Evolutionary conservation across 2,888 invertebrate genomes (phyloP).

Genomic region (Sarcophaga subvicina): DNA sequence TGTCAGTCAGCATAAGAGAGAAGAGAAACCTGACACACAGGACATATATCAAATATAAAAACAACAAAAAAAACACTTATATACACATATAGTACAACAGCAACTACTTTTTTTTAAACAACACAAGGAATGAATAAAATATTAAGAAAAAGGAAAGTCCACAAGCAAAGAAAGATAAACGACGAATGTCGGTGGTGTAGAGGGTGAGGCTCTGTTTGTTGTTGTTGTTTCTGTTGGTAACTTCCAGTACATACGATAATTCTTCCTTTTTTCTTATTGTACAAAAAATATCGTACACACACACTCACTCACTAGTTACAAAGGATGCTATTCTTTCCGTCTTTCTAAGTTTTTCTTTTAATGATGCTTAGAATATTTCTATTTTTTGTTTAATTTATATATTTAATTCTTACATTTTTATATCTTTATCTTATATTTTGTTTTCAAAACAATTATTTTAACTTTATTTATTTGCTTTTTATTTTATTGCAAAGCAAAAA

Average conservation of each 20-base stretch:
- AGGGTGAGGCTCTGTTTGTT: conserved; percentile 49
- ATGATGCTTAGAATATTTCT: neutral
- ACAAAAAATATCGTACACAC: conserved; percentile 27
- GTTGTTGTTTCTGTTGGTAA: conserved; percentile 23
- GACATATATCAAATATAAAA: conserved; percentile 33
- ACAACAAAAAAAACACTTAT: conserved; percentile 21
- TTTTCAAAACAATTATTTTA: neutral
- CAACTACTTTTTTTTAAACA: neutral
- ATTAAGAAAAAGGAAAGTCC: conserved; percentile 17
- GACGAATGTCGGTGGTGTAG: conserved; percentile 1
- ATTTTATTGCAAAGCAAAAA: conserved; percentile 26
- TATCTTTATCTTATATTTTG: neutral
- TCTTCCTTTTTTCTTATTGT: neutral
- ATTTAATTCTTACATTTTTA: neutral
- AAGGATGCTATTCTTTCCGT: conserved; percentile 53
- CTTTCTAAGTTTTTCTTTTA: neutral
- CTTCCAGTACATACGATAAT: conserved; percentile 44
- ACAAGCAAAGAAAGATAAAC: conserved; percentile 27
- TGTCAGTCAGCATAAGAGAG: conserved; percentile 40
- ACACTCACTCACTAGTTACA: neutral
- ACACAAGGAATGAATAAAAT: conserved; percentile 26
- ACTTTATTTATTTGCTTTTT: neutral
- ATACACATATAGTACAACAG: conserved; percentile 12
- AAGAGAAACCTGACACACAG: conserved; percentile 36
- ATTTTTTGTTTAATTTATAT: neutral